Base-by-base conservation (phyloP, 2,113 vertebrate genomes). In the Symphodus melops region DNA sequence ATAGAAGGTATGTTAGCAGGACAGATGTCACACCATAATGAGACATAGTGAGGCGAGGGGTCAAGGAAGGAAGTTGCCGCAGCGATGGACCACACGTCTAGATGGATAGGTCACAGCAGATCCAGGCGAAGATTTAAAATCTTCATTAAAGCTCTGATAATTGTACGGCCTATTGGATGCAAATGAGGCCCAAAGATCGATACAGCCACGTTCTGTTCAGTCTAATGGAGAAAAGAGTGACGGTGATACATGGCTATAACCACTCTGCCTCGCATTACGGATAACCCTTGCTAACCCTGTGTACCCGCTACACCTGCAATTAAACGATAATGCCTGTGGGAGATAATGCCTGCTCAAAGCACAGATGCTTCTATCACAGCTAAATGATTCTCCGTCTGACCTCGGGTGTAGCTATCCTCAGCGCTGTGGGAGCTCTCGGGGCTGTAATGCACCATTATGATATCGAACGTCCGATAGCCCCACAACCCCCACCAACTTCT, bases 371-470 rank as follows among this genome's bases (percentile, higher is more conserved):
- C 79, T 82, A 91, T 83, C 68, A 65, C 53, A 25, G 76, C 83
- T 87, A 83, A 84, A 83, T 85, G 83, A 88, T 84, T 81, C 86
- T 75, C 79, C 36, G 37, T 51, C 83, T 89, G 86, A 93, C 90
- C 91, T 87, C 78, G 20, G 83, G 83, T 68, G 83, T 67, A 62
- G 83, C 71, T 68, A 37, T 75, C 79, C 23, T 14, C 25, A 12
- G 67, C 21, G 65, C 87, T 8, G 21, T 64, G 88, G 75, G 86
- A 85, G 86, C 77, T 68, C 76, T 63, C 37, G 2, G 28, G 57
- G 80, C 75, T 46, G 83, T 90, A 89, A 92, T 88, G 90, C 86
- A 83, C 88, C 86, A 91, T 92, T 88, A 93, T 75, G 85, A 90
- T 86, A 89, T 89, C 51, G 83, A 90, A 68, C 82, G 12, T 68